Evolutionary conservation across 2,113 vertebrate species (phyloP).

Genomic region (Psittacus erithacus): DNA sequence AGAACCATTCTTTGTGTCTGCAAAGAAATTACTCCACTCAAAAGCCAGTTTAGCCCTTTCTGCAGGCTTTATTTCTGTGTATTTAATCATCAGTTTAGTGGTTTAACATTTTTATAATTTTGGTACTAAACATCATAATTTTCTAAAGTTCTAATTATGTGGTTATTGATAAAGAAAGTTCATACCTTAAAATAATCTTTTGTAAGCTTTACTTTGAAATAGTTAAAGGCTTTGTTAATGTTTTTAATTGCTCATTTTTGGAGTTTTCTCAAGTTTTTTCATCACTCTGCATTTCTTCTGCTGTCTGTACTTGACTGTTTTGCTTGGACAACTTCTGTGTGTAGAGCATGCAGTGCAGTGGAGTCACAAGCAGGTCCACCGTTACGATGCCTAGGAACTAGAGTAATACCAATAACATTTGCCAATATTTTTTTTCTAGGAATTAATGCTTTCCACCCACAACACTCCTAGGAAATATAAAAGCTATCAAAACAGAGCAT

Average conservation of each 20-base stretch:
- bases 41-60: neutral
- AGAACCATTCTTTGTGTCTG: neutral
- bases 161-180: neutral
- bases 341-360: neutral
- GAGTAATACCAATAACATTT: neutral
- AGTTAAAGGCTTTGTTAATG: neutral
- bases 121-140: neutral
- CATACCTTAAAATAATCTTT: neutral
- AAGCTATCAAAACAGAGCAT: neutral
- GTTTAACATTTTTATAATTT: neutral
- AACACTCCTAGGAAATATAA: neutral
- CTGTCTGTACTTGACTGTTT: neutral
- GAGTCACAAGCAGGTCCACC: neutral
- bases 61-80: neutral
- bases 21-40: neutral
- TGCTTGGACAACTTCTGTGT: neutral
- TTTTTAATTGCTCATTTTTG: neutral
- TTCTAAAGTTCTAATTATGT: neutral
- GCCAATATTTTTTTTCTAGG: neutral
- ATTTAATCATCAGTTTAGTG: neutral
- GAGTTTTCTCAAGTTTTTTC: neutral
- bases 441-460: neutral
- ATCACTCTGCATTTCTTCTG: neutral
- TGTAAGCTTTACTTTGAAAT: neutral
- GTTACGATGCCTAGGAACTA: conserved; percentile 18